Base-by-base conservation (phyloP, 2,797 vertebrate species). In the Eleutherodactylus coqui region DNA sequence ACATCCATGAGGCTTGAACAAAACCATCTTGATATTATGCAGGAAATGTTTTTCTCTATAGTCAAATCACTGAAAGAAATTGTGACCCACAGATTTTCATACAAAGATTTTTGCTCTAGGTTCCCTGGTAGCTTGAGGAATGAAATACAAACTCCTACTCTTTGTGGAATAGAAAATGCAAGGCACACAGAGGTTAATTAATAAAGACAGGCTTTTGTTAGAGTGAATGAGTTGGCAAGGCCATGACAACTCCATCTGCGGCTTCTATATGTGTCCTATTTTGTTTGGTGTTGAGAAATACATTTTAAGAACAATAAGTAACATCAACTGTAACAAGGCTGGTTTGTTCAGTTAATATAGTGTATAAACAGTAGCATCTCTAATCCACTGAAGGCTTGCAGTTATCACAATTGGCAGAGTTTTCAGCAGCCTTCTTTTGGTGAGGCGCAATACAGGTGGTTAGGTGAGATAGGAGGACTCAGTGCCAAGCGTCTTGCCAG, bases 161-260 rank as follows among this genome's bases (percentile, higher is more conserved):
- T 91, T 89, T 92, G 92, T 73, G 4, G 14, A 91, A 88, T 89
- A 89, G 89, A 82, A 88, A 91, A 88, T 87, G 32, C 53, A 29
- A 90, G 89, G 83, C 89, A 90, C 85, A 88, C 89, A 53, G 36
- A 84, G 92, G 92, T 94, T 94, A 93, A 93, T 94, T 92, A 93
- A 89, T 82, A 84, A 89, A 75, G 85, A 75, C 86, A 90, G 87
- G 87, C 89, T 91, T 92, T 92, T 91, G 90, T 88, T 90, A 90
- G 88, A 89, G 89, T 86, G 90, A 93, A 89, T 0, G 34, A 91
- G 89, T 83, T 80, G 8, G 89, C 83, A 0, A 27, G 53, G 64
- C 87, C 88, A 91, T 90, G 90, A 91, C 21, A 86, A 89, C 89
- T 88, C 89, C 90, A 90, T 88, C 91, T 87, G 88, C 62, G 75